A percentile compares a stretch with the other conserved stretches of the same genome.
These are phyloP conservation scores for Dryomyza anilis DNA, from an alignment of 2,888 invertebrate species.

Conservation along the genomic window DNA sequence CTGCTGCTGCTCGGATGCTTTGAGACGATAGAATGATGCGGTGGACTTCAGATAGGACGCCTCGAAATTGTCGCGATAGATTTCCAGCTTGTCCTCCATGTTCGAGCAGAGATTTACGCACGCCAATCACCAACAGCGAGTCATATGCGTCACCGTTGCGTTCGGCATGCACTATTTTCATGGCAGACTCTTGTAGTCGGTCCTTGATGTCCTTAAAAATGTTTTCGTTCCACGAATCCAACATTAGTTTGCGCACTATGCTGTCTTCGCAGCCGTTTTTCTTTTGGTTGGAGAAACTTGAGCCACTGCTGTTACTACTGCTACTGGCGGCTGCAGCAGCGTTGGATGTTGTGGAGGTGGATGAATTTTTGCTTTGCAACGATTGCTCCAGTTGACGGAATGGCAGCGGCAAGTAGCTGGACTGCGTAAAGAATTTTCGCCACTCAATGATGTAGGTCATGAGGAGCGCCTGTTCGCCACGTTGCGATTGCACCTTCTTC, in stretches of 20 bases:
- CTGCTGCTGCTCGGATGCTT: conserved; percentile 88
- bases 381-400: conserved; percentile 91
- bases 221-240: conserved; percentile 97
- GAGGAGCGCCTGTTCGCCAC: conserved; percentile 92
- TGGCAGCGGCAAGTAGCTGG: conserved; percentile 94
- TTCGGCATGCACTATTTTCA: conserved; percentile 96
- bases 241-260: conserved; percentile 92
- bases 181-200: conserved; percentile 90
- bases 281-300: conserved; percentile 59
- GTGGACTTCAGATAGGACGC: conserved; percentile 92
- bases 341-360: no score
- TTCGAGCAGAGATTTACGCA: conserved; percentile 93
- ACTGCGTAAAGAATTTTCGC: conserved; percentile 97
- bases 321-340: conserved; percentile 36
- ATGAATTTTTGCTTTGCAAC: conserved; percentile 70
- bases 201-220: conserved; percentile 96
- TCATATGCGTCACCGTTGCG: conserved; percentile 98
- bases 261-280: conserved; percentile 79
- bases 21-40: conserved; percentile 88
- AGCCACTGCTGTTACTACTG: no score
- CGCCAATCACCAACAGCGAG: conserved; percentile 95
- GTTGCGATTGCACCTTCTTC: conserved; percentile 83
- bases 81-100: conserved; percentile 88
- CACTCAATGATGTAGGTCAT: conserved; percentile 98
- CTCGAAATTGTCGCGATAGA: conserved; percentile 96